These are phyloP conservation scores for Lacanobia wlatinum DNA, from an alignment of 2,888 invertebrate species.

Conservation along the genomic window DNA sequence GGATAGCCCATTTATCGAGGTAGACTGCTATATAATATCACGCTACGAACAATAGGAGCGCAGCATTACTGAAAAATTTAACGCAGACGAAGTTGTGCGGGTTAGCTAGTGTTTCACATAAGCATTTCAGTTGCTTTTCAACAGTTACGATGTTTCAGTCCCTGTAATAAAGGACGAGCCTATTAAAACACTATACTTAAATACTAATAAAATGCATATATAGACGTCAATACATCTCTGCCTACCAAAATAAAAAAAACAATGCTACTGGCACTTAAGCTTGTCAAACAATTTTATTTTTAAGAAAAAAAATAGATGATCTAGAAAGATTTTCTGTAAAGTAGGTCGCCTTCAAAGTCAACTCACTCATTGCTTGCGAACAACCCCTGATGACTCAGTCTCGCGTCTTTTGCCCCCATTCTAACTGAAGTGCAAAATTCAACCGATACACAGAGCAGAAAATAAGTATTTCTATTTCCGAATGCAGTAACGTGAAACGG, in stretches of 20 bases:
- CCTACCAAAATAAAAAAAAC: neutral
- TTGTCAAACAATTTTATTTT: constrained; percentile 4
- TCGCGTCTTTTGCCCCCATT: constrained; percentile 53
- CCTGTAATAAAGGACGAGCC: too few relatives aligned
- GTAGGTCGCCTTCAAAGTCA: constrained; percentile 38
- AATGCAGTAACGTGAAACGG: constrained; percentile 75
- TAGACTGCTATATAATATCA: too few relatives aligned
- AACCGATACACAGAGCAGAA: constrained; percentile 71
- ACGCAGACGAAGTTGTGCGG: too few relatives aligned
- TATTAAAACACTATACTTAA: too few relatives aligned
- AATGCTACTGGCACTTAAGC: neutral
- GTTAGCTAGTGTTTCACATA: too few relatives aligned
- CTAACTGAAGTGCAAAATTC: constrained; percentile 66
- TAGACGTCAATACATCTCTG: too few relatives aligned
- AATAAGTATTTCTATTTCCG: constrained; percentile 82
- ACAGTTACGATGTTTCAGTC: too few relatives aligned
- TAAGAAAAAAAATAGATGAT: constrained; percentile 16
- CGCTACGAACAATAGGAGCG: too few relatives aligned
- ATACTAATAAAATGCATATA: too few relatives aligned
- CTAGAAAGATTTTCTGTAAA: constrained; percentile 27
- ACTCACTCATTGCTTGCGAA: constrained; percentile 28
- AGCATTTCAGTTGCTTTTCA: too few relatives aligned
- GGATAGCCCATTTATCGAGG: too few relatives aligned
- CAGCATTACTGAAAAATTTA: too few relatives aligned
- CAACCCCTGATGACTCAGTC: constrained; percentile 63